Percentiles rank a stretch among this genome's conserved stretches.
phyloP scores from a whole-genome alignment of 2,797 vertebrate species.

The Sitta carolinensis region DNA sequence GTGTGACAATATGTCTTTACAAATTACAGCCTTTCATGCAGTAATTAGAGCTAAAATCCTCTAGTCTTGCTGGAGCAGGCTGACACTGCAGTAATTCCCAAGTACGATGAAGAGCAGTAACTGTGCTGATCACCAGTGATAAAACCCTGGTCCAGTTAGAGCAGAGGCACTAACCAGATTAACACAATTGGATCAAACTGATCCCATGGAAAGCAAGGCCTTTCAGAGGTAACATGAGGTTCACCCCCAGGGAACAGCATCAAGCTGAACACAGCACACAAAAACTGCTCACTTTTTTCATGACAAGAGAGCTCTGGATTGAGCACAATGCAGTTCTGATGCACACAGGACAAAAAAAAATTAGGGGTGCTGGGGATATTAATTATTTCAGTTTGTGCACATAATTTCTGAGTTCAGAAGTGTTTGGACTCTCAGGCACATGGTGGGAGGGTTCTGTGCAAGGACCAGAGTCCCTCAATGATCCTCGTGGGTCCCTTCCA shows the following conservation, averaged over 20 bases:
- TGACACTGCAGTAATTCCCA: not conserved
- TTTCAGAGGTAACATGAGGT: fast-evolving
- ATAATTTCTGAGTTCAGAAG: not conserved
- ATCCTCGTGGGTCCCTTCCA: not conserved
- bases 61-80: not conserved
- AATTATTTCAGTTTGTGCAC: not conserved
- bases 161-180: not conserved
- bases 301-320: not conserved
- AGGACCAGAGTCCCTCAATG: not conserved
- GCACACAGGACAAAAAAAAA: not conserved
- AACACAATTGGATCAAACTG: slow-evolving; percentile 10
- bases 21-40: not conserved
- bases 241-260: not conserved
- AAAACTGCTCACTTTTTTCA: not conserved
- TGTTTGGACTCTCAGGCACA: not conserved
- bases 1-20: not conserved
- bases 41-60: not conserved
- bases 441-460: not conserved
- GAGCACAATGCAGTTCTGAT: not conserved
- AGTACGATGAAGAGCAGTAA: not conserved
- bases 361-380: not conserved
- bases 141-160: slow-evolving; percentile 3
- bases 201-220: not conserved
- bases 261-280: fast-evolving
- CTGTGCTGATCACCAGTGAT: not conserved